Conservation (phyloP, 2,113 vertebrate genomes). For the Brevimyrus niger region DNA sequence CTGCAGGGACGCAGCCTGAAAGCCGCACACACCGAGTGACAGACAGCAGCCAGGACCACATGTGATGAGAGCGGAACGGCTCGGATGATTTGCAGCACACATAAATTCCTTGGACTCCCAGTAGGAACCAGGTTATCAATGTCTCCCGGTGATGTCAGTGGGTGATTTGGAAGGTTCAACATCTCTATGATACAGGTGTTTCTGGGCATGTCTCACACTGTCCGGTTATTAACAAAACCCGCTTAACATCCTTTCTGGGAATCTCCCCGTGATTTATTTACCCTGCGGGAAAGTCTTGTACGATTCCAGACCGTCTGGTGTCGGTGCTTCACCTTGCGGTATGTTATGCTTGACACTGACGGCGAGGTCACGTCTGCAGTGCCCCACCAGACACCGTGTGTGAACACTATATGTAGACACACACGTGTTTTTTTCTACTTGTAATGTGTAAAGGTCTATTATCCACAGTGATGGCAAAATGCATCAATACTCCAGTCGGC, state of each 20-base stretch:
- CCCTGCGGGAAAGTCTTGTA: not conserved
- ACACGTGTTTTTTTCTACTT: not conserved
- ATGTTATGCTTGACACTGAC: not conserved
- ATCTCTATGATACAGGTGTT: not conserved
- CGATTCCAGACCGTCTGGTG: not conserved
- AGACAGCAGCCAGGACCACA: not conserved
- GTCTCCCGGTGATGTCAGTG: not conserved
- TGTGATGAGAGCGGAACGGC: not conserved
- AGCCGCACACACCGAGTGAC: not conserved
- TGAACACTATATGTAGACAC: not conserved
- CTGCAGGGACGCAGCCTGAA: not conserved
- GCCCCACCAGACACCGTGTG: not conserved
- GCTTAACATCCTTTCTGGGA: not conserved
- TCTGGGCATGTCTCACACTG: not conserved
- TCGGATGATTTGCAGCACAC: not conserved
- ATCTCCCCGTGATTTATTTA: not conserved
- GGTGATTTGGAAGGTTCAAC: not conserved
- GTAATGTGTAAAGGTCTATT: not conserved
- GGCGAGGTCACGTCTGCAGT: not conserved
- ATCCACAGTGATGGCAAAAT: not conserved
- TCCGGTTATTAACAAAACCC: not conserved
- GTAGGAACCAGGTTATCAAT: not conserved
- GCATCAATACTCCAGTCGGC: not conserved
- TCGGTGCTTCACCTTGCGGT: not conserved
- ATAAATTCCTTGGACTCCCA: not conserved